Percentiles rank a stretch among this genome's conserved stretches.
Evolutionary conservation across 1,140 invertebrate genomes (phyloP).

Genomic region (Temnothorax nylanderi): DNA sequence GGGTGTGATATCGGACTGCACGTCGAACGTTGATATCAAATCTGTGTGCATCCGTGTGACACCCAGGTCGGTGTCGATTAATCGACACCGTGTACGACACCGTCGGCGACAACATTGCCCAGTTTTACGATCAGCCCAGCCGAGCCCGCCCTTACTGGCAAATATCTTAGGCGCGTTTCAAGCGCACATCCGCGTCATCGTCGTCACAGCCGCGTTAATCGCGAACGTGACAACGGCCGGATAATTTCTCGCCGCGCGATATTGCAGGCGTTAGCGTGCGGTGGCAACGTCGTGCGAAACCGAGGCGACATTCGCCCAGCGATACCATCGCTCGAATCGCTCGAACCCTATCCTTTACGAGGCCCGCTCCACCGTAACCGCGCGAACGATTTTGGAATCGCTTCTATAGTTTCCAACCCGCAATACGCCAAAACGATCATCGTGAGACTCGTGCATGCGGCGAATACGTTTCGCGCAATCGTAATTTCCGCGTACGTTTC

Average conservation of each 20-base stretch:
- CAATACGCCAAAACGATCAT: constrained; percentile 15
- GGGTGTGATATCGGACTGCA: constrained; percentile 24
- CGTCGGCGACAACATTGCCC: constrained; percentile 5
- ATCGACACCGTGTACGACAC: constrained; percentile 51
- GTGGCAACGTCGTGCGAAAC: neutral
- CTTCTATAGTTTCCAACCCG: neutral
- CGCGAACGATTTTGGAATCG: constrained; percentile 30
- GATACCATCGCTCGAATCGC: constrained; percentile 34
- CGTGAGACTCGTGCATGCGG: neutral
- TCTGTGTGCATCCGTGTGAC: constrained; percentile 29
- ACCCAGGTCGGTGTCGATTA: constrained; percentile 45
- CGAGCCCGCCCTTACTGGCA: neutral
- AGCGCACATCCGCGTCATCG: neutral
- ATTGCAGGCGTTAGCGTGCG: constrained; percentile 5
- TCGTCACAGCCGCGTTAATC: constrained; percentile 21
- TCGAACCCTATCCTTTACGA: constrained; percentile 21
- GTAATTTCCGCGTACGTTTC: neutral
- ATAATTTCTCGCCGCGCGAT: constrained; percentile 39
- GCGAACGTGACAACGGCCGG: constrained; percentile 25
- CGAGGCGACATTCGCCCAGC: neutral
- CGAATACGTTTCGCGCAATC: neutral
- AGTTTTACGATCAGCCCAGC: constrained; percentile 36
- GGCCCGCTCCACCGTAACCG: constrained; percentile 4
- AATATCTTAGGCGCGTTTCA: constrained; percentile 7
- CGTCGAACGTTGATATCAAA: constrained; percentile 34